Conservation (phyloP, 2,113 vertebrate species). For the Tenebrosternarchus preto region DNA sequence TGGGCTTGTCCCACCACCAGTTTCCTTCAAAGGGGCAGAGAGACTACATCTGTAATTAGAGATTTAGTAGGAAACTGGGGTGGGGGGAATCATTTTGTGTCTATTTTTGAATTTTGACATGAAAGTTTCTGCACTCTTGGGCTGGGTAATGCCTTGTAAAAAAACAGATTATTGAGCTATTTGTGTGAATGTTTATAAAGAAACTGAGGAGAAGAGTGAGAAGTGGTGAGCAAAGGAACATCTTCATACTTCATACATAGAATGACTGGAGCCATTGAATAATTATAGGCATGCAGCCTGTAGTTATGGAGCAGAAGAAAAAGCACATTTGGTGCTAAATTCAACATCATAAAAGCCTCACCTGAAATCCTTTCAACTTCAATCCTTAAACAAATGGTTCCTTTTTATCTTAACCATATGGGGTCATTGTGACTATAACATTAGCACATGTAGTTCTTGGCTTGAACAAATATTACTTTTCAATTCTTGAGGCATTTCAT, state of each 20-base stretch:
- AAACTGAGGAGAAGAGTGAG: background rate
- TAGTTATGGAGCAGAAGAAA: background rate
- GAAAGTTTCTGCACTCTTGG: constrained; percentile 62
- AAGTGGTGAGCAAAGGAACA: background rate
- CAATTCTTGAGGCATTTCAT: constrained; percentile 30
- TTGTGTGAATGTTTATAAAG: constrained; percentile 25
- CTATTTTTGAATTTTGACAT: constrained; percentile 73
- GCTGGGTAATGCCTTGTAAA: constrained; percentile 43
- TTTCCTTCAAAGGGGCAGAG: constrained; percentile 70
- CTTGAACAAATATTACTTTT: constrained; percentile 27
- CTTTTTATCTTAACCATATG: constrained; percentile 7
- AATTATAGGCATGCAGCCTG: too few species aligned
- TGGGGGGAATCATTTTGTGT: constrained; percentile 50
- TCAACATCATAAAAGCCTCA: too few species aligned
- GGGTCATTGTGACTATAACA: constrained; percentile 50
- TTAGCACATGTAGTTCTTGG: constrained; percentile 19
- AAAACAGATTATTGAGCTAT: constrained; percentile 48
- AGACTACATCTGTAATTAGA: constrained; percentile 76
- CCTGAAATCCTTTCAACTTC: constrained; percentile 5
- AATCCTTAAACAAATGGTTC: constrained; percentile 16
- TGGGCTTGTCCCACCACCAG: constrained; percentile 70
- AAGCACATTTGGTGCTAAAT: too few species aligned
- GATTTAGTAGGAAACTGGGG: constrained; percentile 61
- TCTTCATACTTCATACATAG: background rate
- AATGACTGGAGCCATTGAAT: background rate